These are phyloP conservation scores for Microcebus tavaratra DNA, from an alignment of 2,113 vertebrate species.

Conservation along the genomic window DNA sequence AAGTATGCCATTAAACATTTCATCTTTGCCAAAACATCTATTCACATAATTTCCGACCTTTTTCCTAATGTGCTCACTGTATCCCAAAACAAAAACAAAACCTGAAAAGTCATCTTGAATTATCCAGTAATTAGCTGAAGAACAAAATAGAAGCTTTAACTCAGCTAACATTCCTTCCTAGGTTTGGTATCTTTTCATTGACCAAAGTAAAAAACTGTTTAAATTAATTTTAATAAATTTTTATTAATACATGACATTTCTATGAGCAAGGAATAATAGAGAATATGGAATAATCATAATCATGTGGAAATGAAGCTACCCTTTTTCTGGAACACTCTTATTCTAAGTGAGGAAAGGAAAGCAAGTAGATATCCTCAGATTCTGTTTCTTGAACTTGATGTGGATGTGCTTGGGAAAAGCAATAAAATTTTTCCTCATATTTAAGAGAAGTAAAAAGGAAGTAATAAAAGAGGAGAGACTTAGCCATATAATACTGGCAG, in stretches of 20 bases:
- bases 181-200: neutral
- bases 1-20: constrained; percentile 29
- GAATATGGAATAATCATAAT: neutral
- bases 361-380: neutral
- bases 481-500: neutral
- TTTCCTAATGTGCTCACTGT: neutral
- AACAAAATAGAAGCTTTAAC: neutral
- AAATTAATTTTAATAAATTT: constrained; percentile 5
- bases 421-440: neutral
- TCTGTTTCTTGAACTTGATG: neutral
- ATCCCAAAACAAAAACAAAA: neutral
- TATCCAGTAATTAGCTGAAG: neutral
- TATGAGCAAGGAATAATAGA: neutral
- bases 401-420: neutral
- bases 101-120: neutral
- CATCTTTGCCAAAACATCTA: constrained; percentile 31
- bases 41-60: neutral
- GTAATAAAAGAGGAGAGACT: neutral
- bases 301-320: neutral
- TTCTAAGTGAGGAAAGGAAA: neutral
- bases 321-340: neutral
- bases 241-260: neutral
- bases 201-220: neutral
- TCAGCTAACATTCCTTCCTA: neutral
- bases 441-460: neutral